These are phyloP conservation scores for Xylocopa sonorina DNA, from an alignment of 1,140 invertebrate species.

Conservation along the genomic window DNA sequence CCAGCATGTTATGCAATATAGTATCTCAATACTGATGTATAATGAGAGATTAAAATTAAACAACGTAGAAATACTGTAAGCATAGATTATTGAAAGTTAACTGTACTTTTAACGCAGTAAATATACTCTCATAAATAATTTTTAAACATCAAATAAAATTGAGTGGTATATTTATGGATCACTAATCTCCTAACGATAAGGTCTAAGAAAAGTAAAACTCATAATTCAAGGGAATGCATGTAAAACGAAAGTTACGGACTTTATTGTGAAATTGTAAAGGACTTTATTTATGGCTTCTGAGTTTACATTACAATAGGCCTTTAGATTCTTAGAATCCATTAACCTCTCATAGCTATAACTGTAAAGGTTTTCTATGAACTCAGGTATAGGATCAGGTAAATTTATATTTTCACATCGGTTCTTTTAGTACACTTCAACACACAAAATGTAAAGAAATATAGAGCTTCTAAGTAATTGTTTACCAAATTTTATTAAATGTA, in stretches of 20 bases:
- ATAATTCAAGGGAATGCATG: background rate
- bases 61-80: too few species aligned
- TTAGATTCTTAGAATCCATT: background rate
- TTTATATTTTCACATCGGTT: background rate
- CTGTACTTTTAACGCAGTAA: too few species aligned
- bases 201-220: background rate
- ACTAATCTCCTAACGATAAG: background rate
- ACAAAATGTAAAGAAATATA: background rate
- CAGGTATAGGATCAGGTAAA: constrained; percentile 5
- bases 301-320: too few species aligned
- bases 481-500: background rate
- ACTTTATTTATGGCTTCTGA: constrained; percentile 1
- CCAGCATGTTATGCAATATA: too few species aligned
- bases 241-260: background rate
- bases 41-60: too few species aligned
- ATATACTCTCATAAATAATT: too few species aligned
- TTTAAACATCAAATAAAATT: rapidly evolving
- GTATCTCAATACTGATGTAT: too few species aligned
- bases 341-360: background rate
- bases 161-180: background rate
- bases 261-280: background rate
- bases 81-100: too few species aligned
- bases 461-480: background rate
- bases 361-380: background rate
- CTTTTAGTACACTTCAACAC: too few species aligned